A percentile compares a stretch with the other conserved stretches of the same genome.
phyloP scores from a whole-genome alignment of 2,888 invertebrate genomes.

The Aquatica leii region DNA sequence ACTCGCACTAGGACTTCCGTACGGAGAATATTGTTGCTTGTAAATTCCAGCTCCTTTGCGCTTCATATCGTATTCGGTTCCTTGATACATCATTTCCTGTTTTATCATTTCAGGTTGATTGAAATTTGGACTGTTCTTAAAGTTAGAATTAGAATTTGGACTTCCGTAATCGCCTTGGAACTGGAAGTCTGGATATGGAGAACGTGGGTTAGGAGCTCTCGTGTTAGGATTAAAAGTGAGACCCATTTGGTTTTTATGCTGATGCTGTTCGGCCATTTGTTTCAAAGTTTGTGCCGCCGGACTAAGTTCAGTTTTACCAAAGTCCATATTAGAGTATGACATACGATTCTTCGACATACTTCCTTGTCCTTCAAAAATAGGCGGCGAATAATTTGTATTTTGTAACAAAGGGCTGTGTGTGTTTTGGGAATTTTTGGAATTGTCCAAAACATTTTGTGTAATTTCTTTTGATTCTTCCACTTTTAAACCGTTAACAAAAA shows the following conservation, averaged over 20 bases:
- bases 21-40: constrained; percentile 74
- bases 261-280: constrained; percentile 97
- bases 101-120: constrained; percentile 65
- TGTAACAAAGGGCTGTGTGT: constrained; percentile 53
- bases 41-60: constrained; percentile 58
- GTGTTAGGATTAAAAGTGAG: constrained; percentile 63
- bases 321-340: constrained; percentile 58
- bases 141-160: constrained; percentile 58
- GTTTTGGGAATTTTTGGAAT: constrained; percentile 44
- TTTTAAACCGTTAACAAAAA: constrained; percentile 50
- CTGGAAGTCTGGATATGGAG: constrained; percentile 71
- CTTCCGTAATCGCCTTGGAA: constrained; percentile 65
- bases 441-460: constrained; percentile 42
- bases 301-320: constrained; percentile 72
- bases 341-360: constrained; percentile 43
- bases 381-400: constrained; percentile 55
- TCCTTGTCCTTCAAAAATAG: constrained; percentile 51
- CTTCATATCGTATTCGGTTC: constrained; percentile 61
- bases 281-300: constrained; percentile 95
- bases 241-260: constrained; percentile 81
- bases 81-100: constrained; percentile 63
- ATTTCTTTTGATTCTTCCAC: constrained; percentile 56
- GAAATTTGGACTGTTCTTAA: constrained; percentile 59
- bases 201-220: constrained; percentile 59
- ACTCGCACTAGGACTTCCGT: constrained; percentile 71